These are phyloP conservation scores for Palaemon carinicauda DNA, from an alignment of 1,140 invertebrate species.

Conservation along the genomic window DNA sequence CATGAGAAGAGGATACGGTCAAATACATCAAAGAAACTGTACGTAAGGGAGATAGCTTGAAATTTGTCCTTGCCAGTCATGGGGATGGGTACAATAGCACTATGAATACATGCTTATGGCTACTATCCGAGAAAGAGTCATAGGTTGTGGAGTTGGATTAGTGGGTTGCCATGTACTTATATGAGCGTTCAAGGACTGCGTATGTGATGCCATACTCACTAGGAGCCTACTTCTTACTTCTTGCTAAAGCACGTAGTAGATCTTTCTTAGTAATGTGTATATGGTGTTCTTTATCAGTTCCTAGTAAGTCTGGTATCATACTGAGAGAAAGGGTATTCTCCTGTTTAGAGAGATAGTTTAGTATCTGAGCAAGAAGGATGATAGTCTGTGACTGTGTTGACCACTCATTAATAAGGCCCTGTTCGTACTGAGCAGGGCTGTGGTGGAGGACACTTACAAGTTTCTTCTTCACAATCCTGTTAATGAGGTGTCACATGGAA, in stretches of 20 bases:
- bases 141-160: too few relatives aligned
- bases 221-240: not conserved
- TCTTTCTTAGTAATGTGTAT: not conserved
- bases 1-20: too few relatives aligned
- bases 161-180: too few relatives aligned
- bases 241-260: not conserved
- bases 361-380: too few relatives aligned
- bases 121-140: too few relatives aligned
- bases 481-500: not conserved
- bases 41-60: too few relatives aligned
- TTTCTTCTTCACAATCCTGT: not conserved
- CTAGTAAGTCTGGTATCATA: not conserved
- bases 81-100: too few relatives aligned
- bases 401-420: not conserved
- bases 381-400: not conserved
- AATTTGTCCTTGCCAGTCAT: too few relatives aligned
- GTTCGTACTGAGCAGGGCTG: not conserved
- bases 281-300: not conserved
- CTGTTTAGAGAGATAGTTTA: not conserved
- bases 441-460: not conserved
- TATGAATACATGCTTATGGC: too few relatives aligned
- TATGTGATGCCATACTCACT: not conserved
- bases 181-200: too few relatives aligned
- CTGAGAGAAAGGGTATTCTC: not conserved
- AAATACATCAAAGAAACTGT: too few relatives aligned